Evolutionary conservation across 1,140 invertebrate genomes (phyloP), one percentile per base, ranked within the genome.

Genomic region (Brachionus sp.): DNA sequence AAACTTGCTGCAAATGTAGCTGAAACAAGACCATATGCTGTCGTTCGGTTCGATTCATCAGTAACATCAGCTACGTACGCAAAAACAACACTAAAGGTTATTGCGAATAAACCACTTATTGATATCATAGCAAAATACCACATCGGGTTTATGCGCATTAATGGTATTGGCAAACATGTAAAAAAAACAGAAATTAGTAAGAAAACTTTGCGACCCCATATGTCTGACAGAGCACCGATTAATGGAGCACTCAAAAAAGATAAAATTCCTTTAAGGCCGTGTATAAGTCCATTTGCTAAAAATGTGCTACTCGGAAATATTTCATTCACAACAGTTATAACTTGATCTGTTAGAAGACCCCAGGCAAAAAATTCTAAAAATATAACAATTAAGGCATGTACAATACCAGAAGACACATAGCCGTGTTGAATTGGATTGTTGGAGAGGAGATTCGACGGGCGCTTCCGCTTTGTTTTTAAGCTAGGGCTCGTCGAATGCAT

Each of bases 111-210:
- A 83, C 97, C 97, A 84, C 95, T 97, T 88, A 99, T 95, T 86
- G 95, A 97, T 90, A 99, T 97, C 93, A 98, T 96, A 68, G 96
- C 96, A 91, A 99, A 99, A 90, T 99, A 99, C 97, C 97, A 99
- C 95, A 95, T 98, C 68, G 96, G 96, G 90, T 98, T 98, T 86
- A 99, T 94, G 87, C 94, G 96, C 95, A 99, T 98, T 75, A 99
- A 91, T 75, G 97, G 97, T 87, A 99, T 99, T 46, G 98, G 98
- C 84, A 95, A 93, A 91, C 97, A 99, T 5, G 98, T 99, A 90
- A 98, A 99, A 89, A 98, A 97, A 85, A 99, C 97, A 73, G 98
- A 99, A 84, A 99, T 93, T 83, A 99, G 91, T 77, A 99, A 92
- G 90, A 99, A 99, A 87, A 97, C 94, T 90, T 99, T 99, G 85